A percentile compares a stretch with the other conserved stretches of the same genome.
Conservation (phyloP, 2,888 invertebrate genomes). For the Argyresthia goedartella region DNA sequence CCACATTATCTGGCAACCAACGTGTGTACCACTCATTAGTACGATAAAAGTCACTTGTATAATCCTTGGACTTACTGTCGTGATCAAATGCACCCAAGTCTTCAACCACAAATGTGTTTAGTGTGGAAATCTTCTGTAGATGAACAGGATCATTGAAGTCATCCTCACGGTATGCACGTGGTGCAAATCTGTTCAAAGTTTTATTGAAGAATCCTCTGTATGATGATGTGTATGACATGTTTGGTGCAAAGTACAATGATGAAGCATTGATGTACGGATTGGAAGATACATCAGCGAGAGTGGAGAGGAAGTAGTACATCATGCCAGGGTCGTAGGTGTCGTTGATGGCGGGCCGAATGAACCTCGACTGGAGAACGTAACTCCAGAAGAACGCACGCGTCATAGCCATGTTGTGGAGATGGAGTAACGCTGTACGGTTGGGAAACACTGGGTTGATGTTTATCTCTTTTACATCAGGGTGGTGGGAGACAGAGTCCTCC, state of each 20-base stretch:
- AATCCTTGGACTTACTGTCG: conserved; percentile 86
- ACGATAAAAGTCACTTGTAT: conserved; percentile 90
- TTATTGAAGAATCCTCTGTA: conserved; percentile 97
- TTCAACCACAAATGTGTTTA: conserved; percentile 89
- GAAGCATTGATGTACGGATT: conserved; percentile 94
- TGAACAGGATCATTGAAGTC: conserved; percentile 98
- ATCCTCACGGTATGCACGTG: conserved; percentile 90
- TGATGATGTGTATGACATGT: conserved; percentile 93
- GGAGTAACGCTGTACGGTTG: conserved; percentile 92
- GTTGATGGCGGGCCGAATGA: conserved; percentile 90
- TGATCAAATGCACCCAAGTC: conserved; percentile 89
- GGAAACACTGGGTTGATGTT: conserved; percentile 95
- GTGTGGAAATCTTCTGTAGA: conserved; percentile 90
- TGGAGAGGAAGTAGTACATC: conserved; percentile 97
- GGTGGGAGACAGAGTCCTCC: conserved; percentile 87
- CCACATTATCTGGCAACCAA: conserved; percentile 92
- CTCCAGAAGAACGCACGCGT: conserved; percentile 97
- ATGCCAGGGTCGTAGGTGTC: conserved; percentile 97
- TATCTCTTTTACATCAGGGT: conserved; percentile 93
- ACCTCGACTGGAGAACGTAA: conserved; percentile 91
- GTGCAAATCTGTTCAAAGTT: conserved; percentile 94
- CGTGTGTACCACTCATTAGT: conserved; percentile 94
- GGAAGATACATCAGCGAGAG: conserved; percentile 94
- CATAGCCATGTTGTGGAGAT: conserved; percentile 96
- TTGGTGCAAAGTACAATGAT: conserved; percentile 93